phyloP scores from a whole-genome alignment of 2,888 invertebrate species.

The Patella pellucida region DNA sequence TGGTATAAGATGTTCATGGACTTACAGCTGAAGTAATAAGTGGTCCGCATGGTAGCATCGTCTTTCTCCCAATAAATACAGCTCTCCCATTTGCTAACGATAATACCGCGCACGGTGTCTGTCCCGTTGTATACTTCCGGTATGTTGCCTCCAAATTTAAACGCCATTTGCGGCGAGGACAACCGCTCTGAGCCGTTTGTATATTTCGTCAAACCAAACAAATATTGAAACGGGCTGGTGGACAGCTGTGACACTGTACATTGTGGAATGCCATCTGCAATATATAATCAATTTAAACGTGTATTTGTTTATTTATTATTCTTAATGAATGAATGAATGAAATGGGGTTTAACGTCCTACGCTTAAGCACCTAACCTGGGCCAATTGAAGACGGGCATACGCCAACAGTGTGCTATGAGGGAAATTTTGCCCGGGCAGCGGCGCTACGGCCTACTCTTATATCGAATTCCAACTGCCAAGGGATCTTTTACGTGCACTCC shows the following conservation, averaged over 20 bases:
- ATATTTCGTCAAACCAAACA: conserved; percentile 39
- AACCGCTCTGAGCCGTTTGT: conserved; percentile 29
- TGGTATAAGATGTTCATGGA: not conserved
- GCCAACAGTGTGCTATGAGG: too few relatives aligned
- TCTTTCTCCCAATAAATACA: conserved; percentile 46
- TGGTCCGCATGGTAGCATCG: conserved; percentile 47
- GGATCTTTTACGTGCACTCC: too few relatives aligned
- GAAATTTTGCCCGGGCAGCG: too few relatives aligned
- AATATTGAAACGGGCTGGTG: conserved; percentile 29
- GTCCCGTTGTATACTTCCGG: conserved; percentile 42
- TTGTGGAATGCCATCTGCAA: too few relatives aligned
- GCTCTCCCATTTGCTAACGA: conserved; percentile 44
- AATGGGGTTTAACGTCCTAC: too few relatives aligned
- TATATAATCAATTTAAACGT: too few relatives aligned
- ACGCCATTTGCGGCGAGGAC: conserved; percentile 41
- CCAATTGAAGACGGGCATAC: too few relatives aligned
- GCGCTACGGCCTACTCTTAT: too few relatives aligned
- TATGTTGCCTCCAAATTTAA: conserved; percentile 34
- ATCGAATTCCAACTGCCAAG: too few relatives aligned
- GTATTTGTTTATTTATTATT: too few relatives aligned
- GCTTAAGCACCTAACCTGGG: too few relatives aligned
- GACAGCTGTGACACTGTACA: conserved; percentile 39
- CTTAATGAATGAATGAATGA: too few relatives aligned
- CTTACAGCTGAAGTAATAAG: conserved; percentile 49
- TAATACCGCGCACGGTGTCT: conserved; percentile 37